Base-by-base conservation (phyloP, 2,797 vertebrate species). In the Typhlichthys subterraneus region DNA sequence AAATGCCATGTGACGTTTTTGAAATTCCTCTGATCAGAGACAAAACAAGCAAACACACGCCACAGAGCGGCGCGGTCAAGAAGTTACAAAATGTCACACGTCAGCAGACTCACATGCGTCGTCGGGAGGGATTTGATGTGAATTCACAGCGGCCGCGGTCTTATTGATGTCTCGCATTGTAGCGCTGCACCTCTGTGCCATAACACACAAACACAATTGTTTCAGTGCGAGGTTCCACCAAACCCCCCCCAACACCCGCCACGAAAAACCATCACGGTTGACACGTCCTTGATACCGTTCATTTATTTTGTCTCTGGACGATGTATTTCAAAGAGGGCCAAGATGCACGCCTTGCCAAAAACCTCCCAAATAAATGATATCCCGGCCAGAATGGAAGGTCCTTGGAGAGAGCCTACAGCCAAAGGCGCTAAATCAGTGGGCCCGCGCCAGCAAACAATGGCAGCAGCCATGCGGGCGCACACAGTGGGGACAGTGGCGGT, bases 291-390 rank as follows among this genome's bases (percentile, higher is more conserved):
- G 86, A 89, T 87, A 88, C 73, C 69, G 57, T 86, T 88, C 86
- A 84, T 88, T 89, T 87, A 84, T 86, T 87, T 81, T 69, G 76
- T 81, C 85, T 88, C 81, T 65, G 76, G 78, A 82, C 52, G 65
- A 76, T 52, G 70, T 75, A 81, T 85, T 89, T 86, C 76, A 85
- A 84, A 84, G 62, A 78, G 70, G 80, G 75, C 82, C 84, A 83
- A 84, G 77, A 85, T 76, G 81, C 63, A 69, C 4, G 45, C 63
- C 11, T 83, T 84, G 89, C 91, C 88, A 92, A 91, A 91, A 85
- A 82, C 73, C 84, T 83, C 86, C 80, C 83, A 88, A 90, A 90
- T 85, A 92, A 90, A 92, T 85, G 77, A 88, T 85, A 86, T 81
- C 78, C 80, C 69, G 72, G 81, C 81, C 86, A 87, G 85, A 79